Percentiles rank a stretch among this genome's conserved stretches.
phyloP scores from a whole-genome alignment of 2,888 invertebrate species.

The Heliconius aoede region DNA sequence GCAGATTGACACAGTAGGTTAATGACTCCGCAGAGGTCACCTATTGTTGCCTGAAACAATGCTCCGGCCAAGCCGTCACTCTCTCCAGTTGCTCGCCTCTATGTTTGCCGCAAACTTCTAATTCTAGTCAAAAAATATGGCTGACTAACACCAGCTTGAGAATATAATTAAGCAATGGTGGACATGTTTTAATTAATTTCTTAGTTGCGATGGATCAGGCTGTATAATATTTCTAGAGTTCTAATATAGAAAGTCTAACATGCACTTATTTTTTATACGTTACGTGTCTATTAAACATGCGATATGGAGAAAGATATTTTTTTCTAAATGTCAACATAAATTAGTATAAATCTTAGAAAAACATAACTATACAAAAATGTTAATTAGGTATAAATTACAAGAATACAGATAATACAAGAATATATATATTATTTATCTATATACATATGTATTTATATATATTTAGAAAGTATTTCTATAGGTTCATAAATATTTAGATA shows the following conservation, averaged over 20 bases:
- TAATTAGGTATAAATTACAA: too few relatives aligned
- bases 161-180: slow-evolving; percentile 52
- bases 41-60: slow-evolving; percentile 83
- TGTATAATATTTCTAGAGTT: neutral
- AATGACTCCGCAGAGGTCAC: slow-evolving; percentile 80
- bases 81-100: slow-evolving; percentile 74
- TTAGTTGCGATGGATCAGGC: neutral
- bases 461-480: too few relatives aligned
- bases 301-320: neutral
- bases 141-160: slow-evolving; percentile 49
- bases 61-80: slow-evolving; percentile 72
- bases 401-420: too few relatives aligned
- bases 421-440: neutral
- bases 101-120: slow-evolving; percentile 72
- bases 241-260: neutral
- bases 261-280: too few relatives aligned
- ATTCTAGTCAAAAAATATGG: slow-evolving; percentile 65
- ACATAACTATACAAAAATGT: too few relatives aligned
- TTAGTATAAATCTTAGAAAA: too few relatives aligned
- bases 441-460: too few relatives aligned
- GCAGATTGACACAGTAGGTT: slow-evolving; percentile 73
- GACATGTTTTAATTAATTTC: neutral
- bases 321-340: neutral
- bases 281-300: too few relatives aligned
- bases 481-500: too few relatives aligned